Evolutionary conservation across 2,113 vertebrate species (phyloP), one percentile per base, ranked within the genome.

Genomic region (Coptodon bakossiorum): DNA sequence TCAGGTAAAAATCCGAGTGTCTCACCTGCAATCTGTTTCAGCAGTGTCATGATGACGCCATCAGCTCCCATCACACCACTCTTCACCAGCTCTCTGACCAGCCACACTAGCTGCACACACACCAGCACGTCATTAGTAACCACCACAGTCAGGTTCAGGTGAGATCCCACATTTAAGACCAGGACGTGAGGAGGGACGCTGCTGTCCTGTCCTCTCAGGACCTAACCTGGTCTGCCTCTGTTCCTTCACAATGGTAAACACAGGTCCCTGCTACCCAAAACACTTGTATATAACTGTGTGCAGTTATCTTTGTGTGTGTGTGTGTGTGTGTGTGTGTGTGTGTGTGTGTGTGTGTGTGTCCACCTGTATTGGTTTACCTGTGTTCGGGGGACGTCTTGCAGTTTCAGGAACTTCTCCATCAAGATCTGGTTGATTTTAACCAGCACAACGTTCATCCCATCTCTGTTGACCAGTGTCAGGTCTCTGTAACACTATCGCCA

Each of bases 381-480:
- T 19, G 94, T 95, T 84, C 95, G 80, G 6, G 94, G 91, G n/a
- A 96, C 93, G 4, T 99, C 98, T 89, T 99, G 98, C 80, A 99
- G 95, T 85, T 98, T 99, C 84, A 98, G 90, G 95, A 98, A 99
- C 89, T 98, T 99, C 90, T 99, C 98, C 98, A 99, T 99, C 22
- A 99, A 96, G 45, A 99, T 96, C 93, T 99, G 98, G 95, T 99
- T 99, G 92, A 99, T 98, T 92, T 99, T 99, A 86, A 97, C 97
- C 87, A 99, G 95, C 1, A 99, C 93, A 3, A 98, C 96, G 59
- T 96, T 98, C 98, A 99, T 98, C 8, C 98, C 98, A 0, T 99
- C 98, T 9, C 98, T 95, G 96, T 97, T 98, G 71, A 99, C 96
- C 87, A 99, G 95, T 0, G 98, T 97, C 96, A 99, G 90, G 93